Conservation (phyloP, 2,113 vertebrate genomes). For the Anguilla japonica region DNA sequence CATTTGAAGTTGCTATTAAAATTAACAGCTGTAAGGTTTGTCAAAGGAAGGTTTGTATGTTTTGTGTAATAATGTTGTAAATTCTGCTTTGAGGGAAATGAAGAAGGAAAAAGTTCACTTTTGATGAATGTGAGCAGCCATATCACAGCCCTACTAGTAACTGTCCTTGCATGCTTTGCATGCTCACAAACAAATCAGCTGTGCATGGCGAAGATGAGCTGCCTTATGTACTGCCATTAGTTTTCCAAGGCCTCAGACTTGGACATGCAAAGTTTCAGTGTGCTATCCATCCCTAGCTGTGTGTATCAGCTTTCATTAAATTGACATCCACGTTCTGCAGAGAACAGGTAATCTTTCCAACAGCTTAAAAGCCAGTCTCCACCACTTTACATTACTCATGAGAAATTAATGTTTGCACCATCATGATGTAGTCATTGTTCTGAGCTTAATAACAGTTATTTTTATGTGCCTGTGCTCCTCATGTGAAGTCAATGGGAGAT, state of each 20-base stretch:
- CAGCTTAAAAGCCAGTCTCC: not conserved
- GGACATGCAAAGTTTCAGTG: not conserved
- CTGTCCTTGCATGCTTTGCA: not conserved
- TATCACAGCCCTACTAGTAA: not conserved
- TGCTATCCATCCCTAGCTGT: not conserved
- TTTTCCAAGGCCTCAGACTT: not conserved
- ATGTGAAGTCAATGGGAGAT: not conserved
- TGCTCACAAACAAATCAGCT: slow-evolving; percentile 1
- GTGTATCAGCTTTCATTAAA: not conserved
- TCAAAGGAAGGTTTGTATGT: not conserved
- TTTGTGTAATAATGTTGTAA: not conserved
- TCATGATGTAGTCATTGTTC: not conserved
- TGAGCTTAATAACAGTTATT: not conserved
- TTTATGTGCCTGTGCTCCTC: not conserved
- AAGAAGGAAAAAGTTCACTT: not conserved
- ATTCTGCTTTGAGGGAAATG: not conserved
- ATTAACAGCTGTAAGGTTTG: not conserved
- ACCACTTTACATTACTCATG: not conserved
- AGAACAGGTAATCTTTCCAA: not conserved
- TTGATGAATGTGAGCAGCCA: not conserved
- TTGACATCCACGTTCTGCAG: not conserved
- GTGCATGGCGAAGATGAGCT: not conserved
- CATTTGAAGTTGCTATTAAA: not conserved
- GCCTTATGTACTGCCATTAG: not conserved
- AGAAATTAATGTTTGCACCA: not conserved